phyloP scores from a whole-genome alignment of 2,113 vertebrate genomes.

The Fregata magnificens region DNA sequence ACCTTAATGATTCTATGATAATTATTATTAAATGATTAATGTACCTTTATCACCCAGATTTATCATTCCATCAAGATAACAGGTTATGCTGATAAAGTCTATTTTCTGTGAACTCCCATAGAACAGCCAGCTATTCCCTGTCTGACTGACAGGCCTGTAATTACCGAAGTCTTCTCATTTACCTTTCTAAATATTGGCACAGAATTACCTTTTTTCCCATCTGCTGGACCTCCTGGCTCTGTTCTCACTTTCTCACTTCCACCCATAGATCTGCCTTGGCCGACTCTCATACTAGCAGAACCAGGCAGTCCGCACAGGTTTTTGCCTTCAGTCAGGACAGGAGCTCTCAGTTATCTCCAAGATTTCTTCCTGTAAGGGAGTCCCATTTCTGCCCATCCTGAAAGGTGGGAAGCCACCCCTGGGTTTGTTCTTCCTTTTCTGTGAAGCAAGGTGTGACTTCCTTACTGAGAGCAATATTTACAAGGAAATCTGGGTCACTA shows the following conservation, averaged over 20 bases:
- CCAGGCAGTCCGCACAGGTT: not conserved
- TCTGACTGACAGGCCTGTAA: not conserved
- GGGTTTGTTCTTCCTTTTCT: not conserved
- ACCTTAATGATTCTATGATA: too few relatives aligned
- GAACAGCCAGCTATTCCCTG: not conserved
- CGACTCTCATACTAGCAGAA: not conserved
- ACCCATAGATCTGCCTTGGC: not conserved
- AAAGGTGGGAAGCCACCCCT: not conserved
- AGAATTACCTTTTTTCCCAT: not conserved
- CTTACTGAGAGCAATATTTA: not conserved
- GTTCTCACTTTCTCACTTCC: not conserved
- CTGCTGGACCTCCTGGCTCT: not conserved
- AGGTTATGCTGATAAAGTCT: not conserved
- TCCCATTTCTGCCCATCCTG: not conserved
- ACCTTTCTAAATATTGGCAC: not conserved
- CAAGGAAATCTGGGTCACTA: not conserved
- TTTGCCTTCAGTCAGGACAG: not conserved
- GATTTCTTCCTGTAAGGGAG: not conserved
- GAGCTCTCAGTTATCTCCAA: not conserved
- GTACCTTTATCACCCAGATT: not conserved
- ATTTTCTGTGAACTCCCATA: not conserved
- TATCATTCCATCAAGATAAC: not conserved
- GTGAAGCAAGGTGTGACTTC: not conserved
- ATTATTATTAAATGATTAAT: not conserved
- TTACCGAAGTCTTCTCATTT: not conserved